These are phyloP conservation scores for Drosophila pullipes DNA, from an alignment of 2,888 invertebrate species.

Conservation along the genomic window DNA sequence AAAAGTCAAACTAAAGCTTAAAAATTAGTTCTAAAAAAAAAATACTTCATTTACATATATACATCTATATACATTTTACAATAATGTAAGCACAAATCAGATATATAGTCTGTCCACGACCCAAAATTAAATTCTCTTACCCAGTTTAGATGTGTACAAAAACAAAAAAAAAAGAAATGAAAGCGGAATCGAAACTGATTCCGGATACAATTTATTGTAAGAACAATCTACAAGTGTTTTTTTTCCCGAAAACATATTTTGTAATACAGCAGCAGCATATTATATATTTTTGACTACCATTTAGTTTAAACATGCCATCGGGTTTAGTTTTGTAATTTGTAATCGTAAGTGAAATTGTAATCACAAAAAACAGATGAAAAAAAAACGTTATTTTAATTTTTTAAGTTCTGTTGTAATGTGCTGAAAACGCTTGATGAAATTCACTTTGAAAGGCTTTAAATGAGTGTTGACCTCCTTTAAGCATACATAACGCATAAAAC, in stretches of 20 bases:
- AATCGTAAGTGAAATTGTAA: constrained; percentile 52
- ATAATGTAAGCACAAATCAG: constrained; percentile 33
- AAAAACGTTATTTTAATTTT: constrained; percentile 74
- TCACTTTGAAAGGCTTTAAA: constrained; percentile 59
- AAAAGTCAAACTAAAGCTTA: constrained; percentile 78
- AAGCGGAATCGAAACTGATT: constrained; percentile 37
- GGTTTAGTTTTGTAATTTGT: constrained; percentile 66
- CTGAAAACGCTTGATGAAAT: constrained; percentile 61
- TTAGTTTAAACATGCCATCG: constrained; percentile 77
- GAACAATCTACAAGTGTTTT: constrained; percentile 40
- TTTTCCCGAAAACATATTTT: constrained; percentile 38
- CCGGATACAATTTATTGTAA: constrained; percentile 44
- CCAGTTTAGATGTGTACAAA: constrained; percentile 72
- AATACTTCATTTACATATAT: constrained; percentile 30
- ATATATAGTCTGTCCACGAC: constrained; percentile 29
- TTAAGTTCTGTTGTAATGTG: constrained; percentile 72
- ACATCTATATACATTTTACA: constrained; percentile 37
- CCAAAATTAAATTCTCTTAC: constrained; percentile 43
- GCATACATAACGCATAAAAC: constrained; percentile 20
- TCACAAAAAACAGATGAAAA: constrained; percentile 16
- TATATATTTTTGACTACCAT: constrained; percentile 73
- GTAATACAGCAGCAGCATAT: constrained; percentile 41
- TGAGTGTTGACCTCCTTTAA: constrained; percentile 41
- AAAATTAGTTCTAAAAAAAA: constrained; percentile 59
- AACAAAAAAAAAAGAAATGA: constrained; percentile 3